Evolutionary conservation across 1,140 invertebrate genomes (phyloP).

Genomic region (Brachionus plicatilis): DNA sequence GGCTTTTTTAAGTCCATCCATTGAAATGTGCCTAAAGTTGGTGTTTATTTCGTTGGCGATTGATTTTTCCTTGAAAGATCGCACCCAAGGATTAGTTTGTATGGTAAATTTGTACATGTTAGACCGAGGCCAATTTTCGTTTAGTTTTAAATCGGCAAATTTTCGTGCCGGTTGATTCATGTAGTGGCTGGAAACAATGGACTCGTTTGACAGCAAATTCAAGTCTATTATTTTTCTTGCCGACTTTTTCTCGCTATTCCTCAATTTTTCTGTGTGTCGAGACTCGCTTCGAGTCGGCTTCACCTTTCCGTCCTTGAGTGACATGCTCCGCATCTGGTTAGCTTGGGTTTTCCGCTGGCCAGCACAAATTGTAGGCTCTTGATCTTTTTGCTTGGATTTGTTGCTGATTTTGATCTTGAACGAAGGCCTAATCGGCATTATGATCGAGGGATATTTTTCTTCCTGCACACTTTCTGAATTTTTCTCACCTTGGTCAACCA

Average conservation of each 20-base stretch:
- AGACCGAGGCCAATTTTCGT: constrained; percentile 24
- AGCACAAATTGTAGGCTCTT: background rate
- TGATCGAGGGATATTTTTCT: background rate
- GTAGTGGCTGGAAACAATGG: background rate
- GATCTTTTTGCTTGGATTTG: background rate
- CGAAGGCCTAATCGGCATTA: background rate
- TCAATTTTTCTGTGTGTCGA: background rate
- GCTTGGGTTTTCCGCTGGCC: background rate
- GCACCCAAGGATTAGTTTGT: constrained; percentile 21
- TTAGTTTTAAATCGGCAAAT: background rate
- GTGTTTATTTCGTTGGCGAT: constrained; percentile 8
- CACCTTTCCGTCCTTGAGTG: background rate
- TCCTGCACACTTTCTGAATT: background rate
- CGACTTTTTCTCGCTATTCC: background rate
- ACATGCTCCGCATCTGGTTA: background rate
- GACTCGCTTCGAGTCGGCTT: background rate
- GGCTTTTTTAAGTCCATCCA: background rate
- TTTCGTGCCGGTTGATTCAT: background rate
- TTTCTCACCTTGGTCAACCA: background rate
- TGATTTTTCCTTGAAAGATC: constrained; percentile 29
- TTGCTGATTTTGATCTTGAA: background rate
- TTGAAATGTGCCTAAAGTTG: background rate
- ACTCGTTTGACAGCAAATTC: background rate
- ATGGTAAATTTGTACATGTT: constrained; percentile 36
- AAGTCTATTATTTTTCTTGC: background rate